Percentiles rank a stretch among this genome's conserved stretches.
phyloP scores from a whole-genome alignment of 2,113 vertebrate species.

The Hassar affinis region DNA sequence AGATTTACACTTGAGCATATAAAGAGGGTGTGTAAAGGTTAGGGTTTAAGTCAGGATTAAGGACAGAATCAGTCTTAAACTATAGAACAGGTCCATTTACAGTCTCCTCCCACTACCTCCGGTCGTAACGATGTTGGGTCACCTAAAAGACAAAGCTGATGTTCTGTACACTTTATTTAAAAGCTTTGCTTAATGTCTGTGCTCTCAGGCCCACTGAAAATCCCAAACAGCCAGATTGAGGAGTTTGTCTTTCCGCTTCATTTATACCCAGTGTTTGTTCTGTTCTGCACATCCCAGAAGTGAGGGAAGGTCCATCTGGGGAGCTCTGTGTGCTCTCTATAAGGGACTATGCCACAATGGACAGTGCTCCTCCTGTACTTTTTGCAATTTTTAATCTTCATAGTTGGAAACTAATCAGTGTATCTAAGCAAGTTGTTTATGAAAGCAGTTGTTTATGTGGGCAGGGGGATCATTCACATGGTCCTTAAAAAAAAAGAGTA shows the following conservation, averaged over 20 bases:
- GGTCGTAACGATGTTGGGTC: background rate
- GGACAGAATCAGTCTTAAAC: background rate
- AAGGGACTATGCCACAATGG: background rate
- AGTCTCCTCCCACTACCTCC: background rate
- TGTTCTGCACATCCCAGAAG: slow-evolving; percentile 30
- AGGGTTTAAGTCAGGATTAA: background rate
- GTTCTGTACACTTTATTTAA: slow-evolving; percentile 27
- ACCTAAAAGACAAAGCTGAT: slow-evolving; percentile 18
- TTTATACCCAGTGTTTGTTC: slow-evolving; percentile 66
- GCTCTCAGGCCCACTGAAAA: background rate
- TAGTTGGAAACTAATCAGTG: background rate
- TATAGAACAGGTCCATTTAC: background rate
- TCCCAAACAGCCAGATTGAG: slow-evolving; percentile 57
- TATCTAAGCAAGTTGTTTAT: background rate
- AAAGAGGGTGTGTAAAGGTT: background rate
- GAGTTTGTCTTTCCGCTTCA: slow-evolving; percentile 71
- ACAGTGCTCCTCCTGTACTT: background rate
- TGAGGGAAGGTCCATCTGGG: slow-evolving; percentile 51
- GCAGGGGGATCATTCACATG: background rate
- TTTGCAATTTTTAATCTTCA: background rate
- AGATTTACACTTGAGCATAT: too few relatives aligned
- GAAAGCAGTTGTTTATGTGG: background rate
- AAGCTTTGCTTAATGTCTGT: slow-evolving; percentile 22
- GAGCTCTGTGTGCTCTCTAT: background rate
- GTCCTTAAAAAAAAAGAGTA: background rate